Evolutionary conservation across 2,797 vertebrate genomes (phyloP).

Genomic region (Odontamblyopus rebecca): DNA sequence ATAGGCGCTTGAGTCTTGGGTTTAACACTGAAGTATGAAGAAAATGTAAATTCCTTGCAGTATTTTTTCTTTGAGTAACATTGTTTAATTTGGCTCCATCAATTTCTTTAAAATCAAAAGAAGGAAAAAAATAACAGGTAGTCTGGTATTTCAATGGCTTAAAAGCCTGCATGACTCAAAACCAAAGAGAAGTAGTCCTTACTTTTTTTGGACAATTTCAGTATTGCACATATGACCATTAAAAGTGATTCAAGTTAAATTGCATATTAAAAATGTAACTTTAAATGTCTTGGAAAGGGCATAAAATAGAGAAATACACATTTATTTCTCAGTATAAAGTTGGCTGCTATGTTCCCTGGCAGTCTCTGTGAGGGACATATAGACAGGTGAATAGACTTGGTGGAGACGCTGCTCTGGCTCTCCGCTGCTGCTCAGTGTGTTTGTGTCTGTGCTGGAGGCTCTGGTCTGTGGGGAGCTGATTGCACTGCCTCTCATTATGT

Average conservation of each 20-base stretch:
- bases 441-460: conserved; percentile 61
- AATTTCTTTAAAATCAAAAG: background rate
- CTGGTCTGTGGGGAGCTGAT: conserved; percentile 88
- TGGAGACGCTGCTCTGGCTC: conserved; percentile 45
- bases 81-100: background rate
- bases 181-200: background rate
- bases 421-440: conserved; percentile 24
- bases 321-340: conserved; percentile 3
- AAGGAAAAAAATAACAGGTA: background rate
- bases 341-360: background rate
- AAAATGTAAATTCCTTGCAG: background rate
- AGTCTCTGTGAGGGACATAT: conserved; percentile 15
- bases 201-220: background rate
- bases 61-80: background rate
- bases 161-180: background rate
- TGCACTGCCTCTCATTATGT: conserved; percentile 87
- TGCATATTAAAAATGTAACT: background rate
- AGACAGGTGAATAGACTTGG: conserved; percentile 43
- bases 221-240: background rate
- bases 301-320: background rate
- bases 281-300: background rate
- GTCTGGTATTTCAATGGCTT: background rate
- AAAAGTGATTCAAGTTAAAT: background rate
- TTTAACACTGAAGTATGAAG: background rate
- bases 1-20: background rate